A percentile compares a stretch with the other conserved stretches of the same genome.
These are phyloP conservation scores for Neosilurus mollespiculum DNA, from an alignment of 2,797 vertebrate genomes.

Conservation along the genomic window DNA sequence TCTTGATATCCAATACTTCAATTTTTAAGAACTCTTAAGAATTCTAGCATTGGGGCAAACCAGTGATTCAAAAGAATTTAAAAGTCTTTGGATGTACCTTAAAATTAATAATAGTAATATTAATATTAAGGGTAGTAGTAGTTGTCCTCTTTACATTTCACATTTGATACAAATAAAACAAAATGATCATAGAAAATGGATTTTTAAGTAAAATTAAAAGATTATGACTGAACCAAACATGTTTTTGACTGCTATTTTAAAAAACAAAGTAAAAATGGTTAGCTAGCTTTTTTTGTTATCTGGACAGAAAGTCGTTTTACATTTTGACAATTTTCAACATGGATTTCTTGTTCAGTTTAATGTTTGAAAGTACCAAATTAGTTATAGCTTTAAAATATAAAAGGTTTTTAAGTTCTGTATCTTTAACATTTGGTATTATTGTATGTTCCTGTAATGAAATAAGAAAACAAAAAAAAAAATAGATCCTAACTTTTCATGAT, in stretches of 20 bases:
- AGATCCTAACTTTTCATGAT: neutral
- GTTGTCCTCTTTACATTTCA: neutral
- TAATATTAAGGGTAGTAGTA: neutral
- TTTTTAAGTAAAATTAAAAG: neutral
- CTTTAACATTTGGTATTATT: neutral
- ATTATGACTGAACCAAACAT: neutral
- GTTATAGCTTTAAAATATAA: neutral
- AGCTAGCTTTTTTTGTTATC: neutral
- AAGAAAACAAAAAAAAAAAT: neutral
- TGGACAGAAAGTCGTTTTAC: neutral
- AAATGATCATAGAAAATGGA: neutral
- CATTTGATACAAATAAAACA: neutral
- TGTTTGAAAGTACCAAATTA: too few species aligned
- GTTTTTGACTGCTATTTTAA: neutral
- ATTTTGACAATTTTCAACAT: neutral
- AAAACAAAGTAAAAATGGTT: neutral
- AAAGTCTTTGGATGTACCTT: too few species aligned
- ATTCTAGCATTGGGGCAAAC: neutral
- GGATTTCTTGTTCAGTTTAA: neutral
- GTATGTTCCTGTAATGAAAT: neutral
- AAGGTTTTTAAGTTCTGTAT: neutral
- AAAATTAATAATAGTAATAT: too few species aligned
- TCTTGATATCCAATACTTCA: neutral
- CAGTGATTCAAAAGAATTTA: neutral
- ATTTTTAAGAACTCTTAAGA: neutral